phyloP scores from a whole-genome alignment of 2,888 invertebrate species.

The Pyrrhia umbra region DNA sequence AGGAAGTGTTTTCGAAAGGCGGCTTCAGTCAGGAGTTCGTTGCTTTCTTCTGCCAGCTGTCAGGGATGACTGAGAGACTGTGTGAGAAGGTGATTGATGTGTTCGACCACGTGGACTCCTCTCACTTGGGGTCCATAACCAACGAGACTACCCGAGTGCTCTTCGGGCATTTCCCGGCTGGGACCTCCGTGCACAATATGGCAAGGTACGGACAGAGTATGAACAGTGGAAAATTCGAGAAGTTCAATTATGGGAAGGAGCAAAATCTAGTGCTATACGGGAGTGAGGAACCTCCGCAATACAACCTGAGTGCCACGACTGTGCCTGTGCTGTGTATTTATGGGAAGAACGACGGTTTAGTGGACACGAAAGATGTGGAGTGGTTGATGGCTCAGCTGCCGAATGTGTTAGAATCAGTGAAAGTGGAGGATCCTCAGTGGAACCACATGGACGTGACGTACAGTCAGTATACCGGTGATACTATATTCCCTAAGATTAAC shows the following conservation, averaged over 20 bases:
- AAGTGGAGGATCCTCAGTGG: conserved; percentile 87
- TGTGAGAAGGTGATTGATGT: conserved; percentile 65
- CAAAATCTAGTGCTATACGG: conserved; percentile 75
- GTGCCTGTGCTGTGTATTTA: conserved; percentile 76
- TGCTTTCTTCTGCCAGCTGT: conserved; percentile 73
- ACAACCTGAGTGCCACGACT: conserved; percentile 69
- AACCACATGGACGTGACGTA: conserved; percentile 74
- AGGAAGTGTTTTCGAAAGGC: conserved; percentile 76
- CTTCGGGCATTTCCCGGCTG: conserved; percentile 75
- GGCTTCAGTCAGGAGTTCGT: conserved; percentile 71
- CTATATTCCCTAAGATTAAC: conserved; percentile 78
- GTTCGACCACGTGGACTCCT: conserved; percentile 67
- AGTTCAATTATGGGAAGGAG: conserved; percentile 76
- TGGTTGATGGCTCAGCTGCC: conserved; percentile 88
- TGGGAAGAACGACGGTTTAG: conserved; percentile 89
- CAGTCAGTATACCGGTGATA: conserved; percentile 63
- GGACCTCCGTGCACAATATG: conserved; percentile 68
- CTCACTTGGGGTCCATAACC: conserved; percentile 75
- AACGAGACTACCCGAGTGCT: conserved; percentile 69
- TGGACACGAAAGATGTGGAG: conserved; percentile 89
- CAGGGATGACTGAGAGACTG: conserved; percentile 62
- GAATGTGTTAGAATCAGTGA: conserved; percentile 88
- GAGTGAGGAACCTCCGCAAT: conserved; percentile 71
- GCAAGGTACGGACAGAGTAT: conserved; percentile 78
- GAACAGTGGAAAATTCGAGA: conserved; percentile 68